Conservation (phyloP, 2,888 invertebrate species). For the Mystacides longicornis region DNA sequence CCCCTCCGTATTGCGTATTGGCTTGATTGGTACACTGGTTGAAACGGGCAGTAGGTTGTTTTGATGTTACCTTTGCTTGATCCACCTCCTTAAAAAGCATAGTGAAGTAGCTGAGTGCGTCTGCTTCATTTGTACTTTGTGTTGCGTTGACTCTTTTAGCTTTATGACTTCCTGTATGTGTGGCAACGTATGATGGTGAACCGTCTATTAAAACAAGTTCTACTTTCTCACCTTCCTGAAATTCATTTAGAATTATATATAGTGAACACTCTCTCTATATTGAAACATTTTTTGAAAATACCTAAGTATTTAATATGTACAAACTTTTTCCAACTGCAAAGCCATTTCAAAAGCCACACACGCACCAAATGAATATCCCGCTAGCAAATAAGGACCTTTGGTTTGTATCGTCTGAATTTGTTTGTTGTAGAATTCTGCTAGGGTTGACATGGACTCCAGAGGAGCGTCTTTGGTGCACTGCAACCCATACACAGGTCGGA, state of each 20-base stretch:
- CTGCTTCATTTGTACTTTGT: constrained; percentile 55
- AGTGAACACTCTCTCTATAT: no score
- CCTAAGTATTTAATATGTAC: no score
- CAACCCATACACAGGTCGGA: constrained; percentile 77
- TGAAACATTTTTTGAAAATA: no score
- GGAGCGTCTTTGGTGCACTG: constrained; percentile 80
- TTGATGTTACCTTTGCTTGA: constrained; percentile 61
- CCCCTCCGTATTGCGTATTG: no score
- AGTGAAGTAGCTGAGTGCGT: constrained; percentile 76
- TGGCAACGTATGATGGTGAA: constrained; percentile 72
- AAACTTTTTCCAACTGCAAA: constrained; percentile 63
- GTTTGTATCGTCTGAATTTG: constrained; percentile 71
- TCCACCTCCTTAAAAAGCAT: constrained; percentile 72
- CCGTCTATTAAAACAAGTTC: constrained; percentile 82
- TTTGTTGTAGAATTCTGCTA: constrained; percentile 66
- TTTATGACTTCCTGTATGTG: constrained; percentile 63
- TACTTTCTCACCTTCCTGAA: constrained; percentile 43
- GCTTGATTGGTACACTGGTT: no score
- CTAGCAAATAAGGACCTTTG: constrained; percentile 76
- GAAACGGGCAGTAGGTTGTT: no score
- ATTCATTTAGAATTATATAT: not conserved
- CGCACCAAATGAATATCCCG: constrained; percentile 95
- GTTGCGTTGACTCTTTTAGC: constrained; percentile 50
- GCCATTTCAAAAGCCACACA: constrained; percentile 94
- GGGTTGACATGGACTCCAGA: constrained; percentile 57